phyloP scores from a whole-genome alignment of 2,113 vertebrate genomes.

The Caloenas nicobarica region DNA sequence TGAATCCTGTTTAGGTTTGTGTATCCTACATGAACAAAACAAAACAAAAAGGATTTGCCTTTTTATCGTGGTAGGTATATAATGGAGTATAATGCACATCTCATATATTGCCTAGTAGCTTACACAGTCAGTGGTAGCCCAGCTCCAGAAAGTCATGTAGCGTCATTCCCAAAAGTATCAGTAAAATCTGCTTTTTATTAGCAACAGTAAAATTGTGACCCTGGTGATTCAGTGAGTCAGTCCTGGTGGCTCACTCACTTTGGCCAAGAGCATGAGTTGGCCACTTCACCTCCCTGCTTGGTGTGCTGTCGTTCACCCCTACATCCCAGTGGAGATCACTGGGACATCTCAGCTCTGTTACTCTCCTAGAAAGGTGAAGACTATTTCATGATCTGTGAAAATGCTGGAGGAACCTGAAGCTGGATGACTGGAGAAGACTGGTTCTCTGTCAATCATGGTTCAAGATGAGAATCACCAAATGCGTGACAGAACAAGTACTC shows the following conservation, averaged over 20 bases:
- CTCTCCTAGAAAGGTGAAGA: background rate
- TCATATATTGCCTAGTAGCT: background rate
- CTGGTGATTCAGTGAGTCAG: background rate
- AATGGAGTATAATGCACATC: background rate
- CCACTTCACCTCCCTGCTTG: background rate
- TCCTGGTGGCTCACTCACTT: background rate
- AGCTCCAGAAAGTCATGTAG: background rate
- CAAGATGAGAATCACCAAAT: background rate
- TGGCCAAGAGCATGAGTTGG: background rate
- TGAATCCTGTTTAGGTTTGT: background rate
- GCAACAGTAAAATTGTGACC: background rate
- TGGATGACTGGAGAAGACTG: background rate
- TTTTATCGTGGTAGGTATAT: background rate
- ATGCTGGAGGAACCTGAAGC: background rate
- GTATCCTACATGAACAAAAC: background rate
- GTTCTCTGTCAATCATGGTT: background rate
- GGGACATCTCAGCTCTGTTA: background rate
- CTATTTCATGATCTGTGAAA: background rate
- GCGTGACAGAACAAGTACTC: background rate
- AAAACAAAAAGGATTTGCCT: background rate
- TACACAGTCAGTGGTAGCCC: background rate
- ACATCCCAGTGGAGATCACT: accelerated
- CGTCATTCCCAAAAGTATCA: background rate
- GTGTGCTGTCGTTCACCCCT: accelerated
- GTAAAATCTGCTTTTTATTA: background rate